Base-by-base conservation (phyloP, 2,888 invertebrate genomes). In the Aporophyla lueneburgensis region DNA sequence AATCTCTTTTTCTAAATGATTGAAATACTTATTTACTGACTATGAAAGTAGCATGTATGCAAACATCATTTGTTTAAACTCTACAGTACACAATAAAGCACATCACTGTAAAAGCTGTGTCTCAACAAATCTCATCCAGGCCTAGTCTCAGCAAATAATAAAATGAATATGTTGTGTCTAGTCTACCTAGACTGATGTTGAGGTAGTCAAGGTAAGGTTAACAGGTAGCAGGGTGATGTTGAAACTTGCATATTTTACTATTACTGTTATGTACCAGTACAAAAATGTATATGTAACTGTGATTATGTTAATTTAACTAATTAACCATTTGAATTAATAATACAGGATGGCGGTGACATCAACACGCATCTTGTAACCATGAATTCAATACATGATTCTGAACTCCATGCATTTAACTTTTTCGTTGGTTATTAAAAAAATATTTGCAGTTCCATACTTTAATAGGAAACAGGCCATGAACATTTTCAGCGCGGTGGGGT, bases 201-300 rank as follows among this genome's bases (percentile, higher is more conserved):
- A 71, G 77, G 62, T 46, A 65, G 71, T 71, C 71, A 71, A 63
- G 51, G 33, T 71, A 43, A 53, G 40, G 63, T 33, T 2, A 58
- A 43, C 69, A 49, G 16, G 24, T 4, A 56, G n/a, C 70, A 49
- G 19, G 24, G 68, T 33, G 33, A 33, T 33, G 33, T 33, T 33
- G 33, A 1, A 33, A 33, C 16, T 49, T 53, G 33, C 14, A 58
- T 53, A 53, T 53, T 40, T n/a, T 43, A 71, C 21, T 71, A n/a
- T 19, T 40, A 54, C 69, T 54, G 54, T 21, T 12, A 24, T 19
- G 27, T 2, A 6, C 5, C n/a, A 67, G 16, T 4, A 10, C 21
- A 66, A 5, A 33, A 33, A 5, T 51, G 33, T n/a, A n/a, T 19
- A n/a, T 0, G 4, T 16, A 19, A 33, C 33, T 53, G 10, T 53